Evolutionary conservation across 2,113 vertebrate species (phyloP), one percentile per base, ranked within the genome.

Genomic region (Narcine bancroftii): DNA sequence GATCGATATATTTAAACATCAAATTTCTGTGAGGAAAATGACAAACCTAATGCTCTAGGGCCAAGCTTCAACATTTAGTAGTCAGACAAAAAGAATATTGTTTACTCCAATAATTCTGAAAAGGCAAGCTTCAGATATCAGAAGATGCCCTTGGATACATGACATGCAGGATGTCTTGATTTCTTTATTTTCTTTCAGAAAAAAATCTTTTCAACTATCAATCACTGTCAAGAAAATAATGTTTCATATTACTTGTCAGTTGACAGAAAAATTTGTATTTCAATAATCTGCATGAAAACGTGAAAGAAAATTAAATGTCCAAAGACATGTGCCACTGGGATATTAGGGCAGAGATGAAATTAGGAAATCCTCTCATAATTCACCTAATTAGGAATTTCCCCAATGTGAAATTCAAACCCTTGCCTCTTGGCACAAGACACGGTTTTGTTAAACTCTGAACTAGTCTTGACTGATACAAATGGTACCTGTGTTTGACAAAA

Each of bases 321-420:
- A 89, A 36, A 65, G 56, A 66, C 65, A 24, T 42, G 7, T 39
- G 36, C 65, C 60, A 89, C 36, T 89, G 36, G 17, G 60, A 89
- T 89, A 66, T 36, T 89, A 42, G 85, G 85, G 85, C 4, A 65
- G 36, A 36, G 6, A 63, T 36, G 17, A 53, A 89, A n/a, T n/a
- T n/a, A 89, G 56, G 47, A 53, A 63, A 89, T 15, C n/a, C 85
- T 42, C 85, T 63, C 50, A 89, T 65, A 89, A 89, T 39, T 89
- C 33, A 89, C 36, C 56, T 65, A 63, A 63, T 87, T 87, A 47
- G 85, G 39, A 21, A 89, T 42, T 33, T 26, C 60, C 56, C 60
- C 19, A 63, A 39, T 50, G 19, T 65, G 85, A 89, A 89, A 66
- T 66, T 89, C 85, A 39, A 89, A 89, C 17, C 21, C 39, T 89